Evolutionary conservation across 2,888 invertebrate species (phyloP).

Genomic region (Lobophora halterata): DNA sequence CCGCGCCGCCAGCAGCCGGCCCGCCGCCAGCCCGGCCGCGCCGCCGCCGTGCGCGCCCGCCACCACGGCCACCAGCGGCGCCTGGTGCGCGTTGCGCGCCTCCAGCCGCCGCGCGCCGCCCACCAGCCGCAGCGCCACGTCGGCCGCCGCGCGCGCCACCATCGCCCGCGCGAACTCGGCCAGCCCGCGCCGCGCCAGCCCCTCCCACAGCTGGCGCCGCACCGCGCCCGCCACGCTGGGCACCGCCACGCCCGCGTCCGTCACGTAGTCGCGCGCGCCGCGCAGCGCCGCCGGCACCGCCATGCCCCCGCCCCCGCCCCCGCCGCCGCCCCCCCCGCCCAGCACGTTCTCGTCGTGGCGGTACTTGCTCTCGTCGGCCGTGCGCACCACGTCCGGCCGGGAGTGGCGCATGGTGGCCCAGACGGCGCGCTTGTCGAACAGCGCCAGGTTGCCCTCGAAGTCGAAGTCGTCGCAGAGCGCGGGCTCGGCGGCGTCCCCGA

Average conservation of each 20-base stretch:
- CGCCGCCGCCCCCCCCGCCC: constrained; percentile 32
- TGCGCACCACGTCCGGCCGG: constrained; percentile 64
- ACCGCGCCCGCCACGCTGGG: constrained; percentile 86
- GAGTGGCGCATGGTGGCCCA: constrained; percentile 58
- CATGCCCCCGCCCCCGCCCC: constrained; percentile 29
- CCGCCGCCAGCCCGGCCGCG: constrained; percentile 84
- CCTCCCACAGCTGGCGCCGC: constrained; percentile 84
- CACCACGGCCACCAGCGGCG: constrained; percentile 89
- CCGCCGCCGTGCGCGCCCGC: constrained; percentile 84
- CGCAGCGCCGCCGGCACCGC: constrained; percentile 51
- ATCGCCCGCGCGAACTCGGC: constrained; percentile 82
- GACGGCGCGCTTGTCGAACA: constrained; percentile 88
- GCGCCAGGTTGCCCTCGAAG: constrained; percentile 95
- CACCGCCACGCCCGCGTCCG: constrained; percentile 90
- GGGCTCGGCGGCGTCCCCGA: constrained; percentile 86
- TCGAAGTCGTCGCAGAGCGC: constrained; percentile 90
- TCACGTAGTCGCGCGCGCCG: constrained; percentile 83
- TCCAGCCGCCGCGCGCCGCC: constrained; percentile 92
- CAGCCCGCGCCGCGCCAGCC: constrained; percentile 84
- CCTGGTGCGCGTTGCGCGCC: constrained; percentile 93
- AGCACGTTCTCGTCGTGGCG: constrained; percentile 94
- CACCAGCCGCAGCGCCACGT: constrained; percentile 87
- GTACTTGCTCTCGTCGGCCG: constrained; percentile 73
- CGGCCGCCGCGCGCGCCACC: constrained; percentile 91
- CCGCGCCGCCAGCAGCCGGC: constrained; percentile 90